Conservation (phyloP, 2,113 vertebrate species). For the Lamprotornis superbus region DNA sequence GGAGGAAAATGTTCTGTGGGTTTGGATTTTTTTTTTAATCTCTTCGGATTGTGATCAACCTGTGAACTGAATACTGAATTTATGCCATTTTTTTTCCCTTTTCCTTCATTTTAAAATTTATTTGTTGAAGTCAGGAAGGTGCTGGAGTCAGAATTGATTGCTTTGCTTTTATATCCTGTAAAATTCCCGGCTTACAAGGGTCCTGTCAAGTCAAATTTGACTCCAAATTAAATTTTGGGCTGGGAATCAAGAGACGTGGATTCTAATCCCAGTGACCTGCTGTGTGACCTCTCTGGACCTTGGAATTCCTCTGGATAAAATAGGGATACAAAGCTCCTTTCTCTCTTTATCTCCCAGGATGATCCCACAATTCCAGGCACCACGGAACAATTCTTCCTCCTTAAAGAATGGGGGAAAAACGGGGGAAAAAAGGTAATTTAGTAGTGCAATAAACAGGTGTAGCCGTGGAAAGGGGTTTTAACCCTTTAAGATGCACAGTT, state of each 20-base stretch:
- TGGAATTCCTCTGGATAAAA: not conserved
- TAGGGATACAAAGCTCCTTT: not conserved
- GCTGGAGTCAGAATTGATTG: not conserved
- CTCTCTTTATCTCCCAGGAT: not conserved
- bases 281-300: not conserved
- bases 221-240: conserved; percentile 50
- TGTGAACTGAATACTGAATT: not conserved
- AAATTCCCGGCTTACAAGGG: conserved; percentile 19
- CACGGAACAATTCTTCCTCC: not conserved
- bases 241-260: not conserved
- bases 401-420: not conserved
- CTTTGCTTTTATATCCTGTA: not conserved
- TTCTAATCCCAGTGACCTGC: conserved; percentile 6
- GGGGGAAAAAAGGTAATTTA: not conserved
- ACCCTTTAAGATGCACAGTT: no score
- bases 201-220: conserved; percentile 22
- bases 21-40: not conserved
- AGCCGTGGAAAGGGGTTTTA: no score
- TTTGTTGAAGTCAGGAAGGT: not conserved
- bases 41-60: not conserved
- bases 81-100: fast-evolving
- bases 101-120: fast-evolving
- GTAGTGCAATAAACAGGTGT: not conserved
- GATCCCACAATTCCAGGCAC: not conserved
- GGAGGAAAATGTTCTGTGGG: not conserved